These are phyloP conservation scores for Micromys minutus DNA, from an alignment of 2,113 vertebrate species.

Conservation along the genomic window DNA sequence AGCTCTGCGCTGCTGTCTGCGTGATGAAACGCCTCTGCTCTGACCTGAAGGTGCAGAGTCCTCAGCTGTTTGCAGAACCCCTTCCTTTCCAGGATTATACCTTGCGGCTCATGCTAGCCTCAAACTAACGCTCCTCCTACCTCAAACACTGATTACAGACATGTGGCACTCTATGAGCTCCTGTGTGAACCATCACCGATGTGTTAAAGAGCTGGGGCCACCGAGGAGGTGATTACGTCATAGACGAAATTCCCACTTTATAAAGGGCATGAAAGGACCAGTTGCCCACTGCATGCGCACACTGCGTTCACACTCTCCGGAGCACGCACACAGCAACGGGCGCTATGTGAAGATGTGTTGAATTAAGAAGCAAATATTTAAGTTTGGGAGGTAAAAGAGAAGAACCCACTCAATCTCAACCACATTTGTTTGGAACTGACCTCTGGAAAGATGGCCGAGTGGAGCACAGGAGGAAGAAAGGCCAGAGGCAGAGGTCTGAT, in stretches of 20 bases:
- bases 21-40: background rate
- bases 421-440: conserved; percentile 8
- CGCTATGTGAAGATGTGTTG: background rate
- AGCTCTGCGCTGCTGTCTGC: background rate
- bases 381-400: background rate
- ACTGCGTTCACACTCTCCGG: background rate
- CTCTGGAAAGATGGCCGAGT: background rate
- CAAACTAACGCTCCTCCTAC: background rate
- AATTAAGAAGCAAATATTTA: background rate
- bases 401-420: background rate
- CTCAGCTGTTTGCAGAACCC: background rate
- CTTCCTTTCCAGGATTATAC: background rate
- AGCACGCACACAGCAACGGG: background rate
- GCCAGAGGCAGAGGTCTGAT: background rate
- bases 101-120: background rate
- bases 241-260: background rate
- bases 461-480: background rate
- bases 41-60: background rate
- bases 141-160: background rate
- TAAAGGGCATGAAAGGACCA: background rate
- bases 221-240: background rate
- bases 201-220: background rate
- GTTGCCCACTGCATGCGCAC: background rate
- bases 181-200: background rate
- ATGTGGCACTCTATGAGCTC: rapidly evolving